Conservation (phyloP, 2,888 invertebrate species). For the Ormyrus labotus region DNA sequence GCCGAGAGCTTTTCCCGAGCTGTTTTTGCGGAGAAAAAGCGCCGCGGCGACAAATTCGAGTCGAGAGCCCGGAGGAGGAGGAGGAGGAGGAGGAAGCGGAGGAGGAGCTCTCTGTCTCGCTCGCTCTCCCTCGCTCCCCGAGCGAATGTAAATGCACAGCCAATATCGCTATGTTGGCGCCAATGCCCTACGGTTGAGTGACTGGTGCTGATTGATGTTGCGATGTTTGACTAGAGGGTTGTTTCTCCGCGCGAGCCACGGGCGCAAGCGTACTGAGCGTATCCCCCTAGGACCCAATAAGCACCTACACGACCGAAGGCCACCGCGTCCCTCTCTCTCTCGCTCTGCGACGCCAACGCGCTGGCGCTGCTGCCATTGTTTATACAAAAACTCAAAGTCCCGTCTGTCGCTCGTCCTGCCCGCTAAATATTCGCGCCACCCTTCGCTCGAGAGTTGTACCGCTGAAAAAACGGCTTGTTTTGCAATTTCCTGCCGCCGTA, state of each 20-base stretch:
- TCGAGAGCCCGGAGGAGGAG: neutral
- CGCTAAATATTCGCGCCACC: slow-evolving; percentile 22
- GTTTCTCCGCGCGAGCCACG: slow-evolving; percentile 66
- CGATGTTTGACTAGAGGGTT: slow-evolving; percentile 76
- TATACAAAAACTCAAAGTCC: slow-evolving; percentile 64
- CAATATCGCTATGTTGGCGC: slow-evolving; percentile 68
- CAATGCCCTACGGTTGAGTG: slow-evolving; percentile 72
- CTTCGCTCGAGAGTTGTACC: slow-evolving; percentile 58
- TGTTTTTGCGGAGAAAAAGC: neutral
- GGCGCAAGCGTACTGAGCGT: slow-evolving; percentile 31
- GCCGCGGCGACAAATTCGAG: neutral
- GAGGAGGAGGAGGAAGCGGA: too few species aligned
- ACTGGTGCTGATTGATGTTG: slow-evolving; percentile 76
- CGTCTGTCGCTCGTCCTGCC: slow-evolving; percentile 65
- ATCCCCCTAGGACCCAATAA: slow-evolving; percentile 70
- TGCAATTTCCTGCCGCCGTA: slow-evolving; percentile 1
- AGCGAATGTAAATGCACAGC: slow-evolving; percentile 68
- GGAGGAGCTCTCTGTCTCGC: neutral
- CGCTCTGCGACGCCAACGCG: slow-evolving; percentile 36
- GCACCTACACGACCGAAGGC: slow-evolving; percentile 45
- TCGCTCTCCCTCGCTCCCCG: slow-evolving; percentile 30
- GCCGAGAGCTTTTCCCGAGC: neutral
- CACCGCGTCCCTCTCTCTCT: slow-evolving; percentile 52
- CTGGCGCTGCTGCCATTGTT: slow-evolving; percentile 32
- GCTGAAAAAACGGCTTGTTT: neutral